Base-by-base conservation (phyloP, 2,888 invertebrate species). In the Lissonota sp. region DNA sequence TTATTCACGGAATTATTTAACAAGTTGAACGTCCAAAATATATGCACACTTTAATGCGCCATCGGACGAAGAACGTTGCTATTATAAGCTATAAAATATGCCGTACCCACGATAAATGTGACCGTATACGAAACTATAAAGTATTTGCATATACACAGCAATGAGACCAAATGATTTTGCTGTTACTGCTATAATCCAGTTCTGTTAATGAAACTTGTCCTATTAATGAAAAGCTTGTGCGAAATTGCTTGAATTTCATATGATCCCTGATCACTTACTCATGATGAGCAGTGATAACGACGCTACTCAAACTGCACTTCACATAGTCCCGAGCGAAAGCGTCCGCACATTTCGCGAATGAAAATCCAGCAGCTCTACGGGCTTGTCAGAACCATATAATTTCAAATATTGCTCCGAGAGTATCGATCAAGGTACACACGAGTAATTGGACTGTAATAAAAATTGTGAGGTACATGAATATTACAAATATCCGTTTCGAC, bases 161-260 rank as follows among this genome's bases (percentile, higher is more conserved):
- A 51, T 69, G 69, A 57, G 55, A 80, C 42, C 53, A 67, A 62
- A 42, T 71, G 58, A 46, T 76, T 72, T 70, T 67, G 55, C 67
- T 75, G 70, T 76, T 55, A 72, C 67, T 60, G 55, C 46, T 46
- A 26, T 1, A 26, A 26, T 26, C 26, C 26, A 26, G 3, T 26
- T 26, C 26, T 26, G 26, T 57, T 60, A 58, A 71, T 63, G 77
- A 64, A 77, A 71, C 57, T 57, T 70, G 46, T 16, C 53, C 49
- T 49, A 12, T 40, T 26, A 49, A 14, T 53, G n/a, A 16, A n/a
- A n/a, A 57, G 49, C 49, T 26, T 64, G 62, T 37, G 26, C 26
- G 26, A 26, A 26, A 26, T 26, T 26, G 26, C 55, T 69, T 39
- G 16, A 70, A 58, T 64, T 70, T 63, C 57, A 37, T 58, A 14